These are phyloP conservation scores for Lepidurus apus DNA, from an alignment of 1,140 invertebrate genomes.

Conservation along the genomic window DNA sequence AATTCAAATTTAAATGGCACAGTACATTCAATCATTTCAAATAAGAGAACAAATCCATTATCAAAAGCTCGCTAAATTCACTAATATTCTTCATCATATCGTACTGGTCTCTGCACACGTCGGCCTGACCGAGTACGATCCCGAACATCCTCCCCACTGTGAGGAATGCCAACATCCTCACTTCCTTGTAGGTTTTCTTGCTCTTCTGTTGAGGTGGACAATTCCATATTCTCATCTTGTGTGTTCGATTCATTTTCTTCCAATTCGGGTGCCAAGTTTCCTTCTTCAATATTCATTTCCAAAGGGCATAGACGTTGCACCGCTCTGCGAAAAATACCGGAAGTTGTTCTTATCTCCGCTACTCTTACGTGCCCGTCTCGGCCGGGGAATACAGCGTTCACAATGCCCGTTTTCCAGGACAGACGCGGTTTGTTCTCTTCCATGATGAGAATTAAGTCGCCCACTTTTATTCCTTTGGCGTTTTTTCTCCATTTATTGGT, in stretches of 20 bases:
- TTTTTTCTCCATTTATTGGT: not conserved
- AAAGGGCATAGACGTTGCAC: not conserved
- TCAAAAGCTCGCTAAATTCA: too few species aligned
- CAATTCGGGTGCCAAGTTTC: not conserved
- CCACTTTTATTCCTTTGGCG: not conserved
- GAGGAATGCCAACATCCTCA: not conserved
- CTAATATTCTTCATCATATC: too few species aligned
- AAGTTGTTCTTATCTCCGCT: not conserved
- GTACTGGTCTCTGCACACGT: too few species aligned
- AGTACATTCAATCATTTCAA: too few species aligned
- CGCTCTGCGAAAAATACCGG: not conserved
- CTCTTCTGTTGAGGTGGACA: not conserved
- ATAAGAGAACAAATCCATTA: too few species aligned
- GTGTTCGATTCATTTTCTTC: not conserved
- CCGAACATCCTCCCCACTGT: not conserved
- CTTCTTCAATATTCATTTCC: slow-evolving; percentile 6
- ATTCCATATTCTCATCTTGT: not conserved
- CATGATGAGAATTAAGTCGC: not conserved
- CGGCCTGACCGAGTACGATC: not conserved
- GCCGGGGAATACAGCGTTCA: not conserved
- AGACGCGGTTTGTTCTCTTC: not conserved
- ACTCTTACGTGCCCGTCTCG: not conserved
- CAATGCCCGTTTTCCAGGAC: not conserved
- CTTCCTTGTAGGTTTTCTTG: not conserved
- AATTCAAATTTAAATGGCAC: too few species aligned